Base-by-base conservation (phyloP, 2,888 invertebrate species). In the Callinectes sapidus region DNA sequence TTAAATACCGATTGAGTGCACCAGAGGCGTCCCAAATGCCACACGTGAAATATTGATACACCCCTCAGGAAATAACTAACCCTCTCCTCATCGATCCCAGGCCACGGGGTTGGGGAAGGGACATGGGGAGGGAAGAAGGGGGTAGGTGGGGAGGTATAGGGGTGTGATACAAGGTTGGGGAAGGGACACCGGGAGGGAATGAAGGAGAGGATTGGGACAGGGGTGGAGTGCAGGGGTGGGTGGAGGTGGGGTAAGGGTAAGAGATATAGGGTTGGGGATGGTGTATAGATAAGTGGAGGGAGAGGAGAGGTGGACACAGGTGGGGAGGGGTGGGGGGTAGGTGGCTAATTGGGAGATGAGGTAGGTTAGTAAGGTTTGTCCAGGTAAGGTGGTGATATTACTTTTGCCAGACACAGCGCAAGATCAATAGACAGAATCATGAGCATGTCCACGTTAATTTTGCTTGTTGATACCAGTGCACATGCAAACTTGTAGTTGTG, bases 31-130 rank as follows among this genome's bases (percentile, higher is more conserved):
- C 66, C 91, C 55, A 91, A 87, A 91, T 87, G 87, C 71, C 87
- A 87, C 91, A 28, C 28, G 71, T 91, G 77, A 87, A 91, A 91
- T 42, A 91, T 87, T 91, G 42, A 91, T 28, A 42, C 3, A n/a
- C 32, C 23, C 90, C 35, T 61, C 23, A 87, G 77, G 66, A 87
- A 91, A 86, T 91, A 86, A 87, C 55, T 77, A 66, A 42, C 32
- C 87, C 28, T 39, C 42, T 28, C 42, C 13, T 28, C n/a, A 71
- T 89, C 71, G 89, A 71, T 71, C 77, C 42, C 42, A 16, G n/a
- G n/a, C 89, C 48, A 87, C 23, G 87, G 48, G 48, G 87, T 48
- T 87, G 87, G 23, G 23, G 28, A 35, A n/a, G 42, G 54, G 87
- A 48, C 6, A 39, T 10, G 23, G 86, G 42, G 28, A 23, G 86